Evolutionary conservation across 2,113 vertebrate species (phyloP).

Genomic region (Reinhardtius hippoglossoides): DNA sequence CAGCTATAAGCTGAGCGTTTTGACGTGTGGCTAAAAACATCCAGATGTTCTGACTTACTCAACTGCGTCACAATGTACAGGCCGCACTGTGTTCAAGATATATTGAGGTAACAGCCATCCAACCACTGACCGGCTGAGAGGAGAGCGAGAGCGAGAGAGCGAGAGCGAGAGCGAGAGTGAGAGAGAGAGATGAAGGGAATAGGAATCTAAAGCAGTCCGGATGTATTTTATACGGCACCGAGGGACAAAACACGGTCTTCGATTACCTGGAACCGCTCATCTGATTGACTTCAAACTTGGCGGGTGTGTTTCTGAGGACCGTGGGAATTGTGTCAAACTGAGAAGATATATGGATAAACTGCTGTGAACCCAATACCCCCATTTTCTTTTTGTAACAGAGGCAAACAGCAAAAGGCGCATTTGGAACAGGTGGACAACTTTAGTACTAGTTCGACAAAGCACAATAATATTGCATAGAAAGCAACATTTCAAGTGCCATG

Average conservation of each 20-base stretch:
- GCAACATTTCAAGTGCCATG: not conserved
- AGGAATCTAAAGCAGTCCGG: not conserved
- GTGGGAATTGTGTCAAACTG: not conserved
- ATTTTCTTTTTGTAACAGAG: not conserved
- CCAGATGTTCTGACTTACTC: slow-evolving; percentile 1
- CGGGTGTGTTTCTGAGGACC: not conserved
- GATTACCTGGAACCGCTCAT: not conserved
- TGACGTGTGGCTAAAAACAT: not conserved
- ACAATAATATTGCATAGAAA: not conserved
- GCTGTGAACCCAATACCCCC: too few relatives aligned
- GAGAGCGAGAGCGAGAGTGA: not conserved
- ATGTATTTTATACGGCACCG: not conserved
- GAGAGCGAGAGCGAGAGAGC: not conserved
- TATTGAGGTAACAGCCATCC: not conserved
- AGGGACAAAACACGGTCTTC: not conserved
- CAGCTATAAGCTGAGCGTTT: not conserved
- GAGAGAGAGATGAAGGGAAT: not conserved
- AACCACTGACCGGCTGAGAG: not conserved
- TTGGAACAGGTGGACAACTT: not conserved
- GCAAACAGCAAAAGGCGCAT: not conserved
- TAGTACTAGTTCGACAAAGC: not conserved
- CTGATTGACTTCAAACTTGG: not conserved
- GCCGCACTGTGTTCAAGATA: not conserved
- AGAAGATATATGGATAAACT: too few relatives aligned
- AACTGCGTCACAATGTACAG: not conserved